Conservation (phyloP, 2,797 vertebrate species). For the Pangasius sanitwongsei region DNA sequence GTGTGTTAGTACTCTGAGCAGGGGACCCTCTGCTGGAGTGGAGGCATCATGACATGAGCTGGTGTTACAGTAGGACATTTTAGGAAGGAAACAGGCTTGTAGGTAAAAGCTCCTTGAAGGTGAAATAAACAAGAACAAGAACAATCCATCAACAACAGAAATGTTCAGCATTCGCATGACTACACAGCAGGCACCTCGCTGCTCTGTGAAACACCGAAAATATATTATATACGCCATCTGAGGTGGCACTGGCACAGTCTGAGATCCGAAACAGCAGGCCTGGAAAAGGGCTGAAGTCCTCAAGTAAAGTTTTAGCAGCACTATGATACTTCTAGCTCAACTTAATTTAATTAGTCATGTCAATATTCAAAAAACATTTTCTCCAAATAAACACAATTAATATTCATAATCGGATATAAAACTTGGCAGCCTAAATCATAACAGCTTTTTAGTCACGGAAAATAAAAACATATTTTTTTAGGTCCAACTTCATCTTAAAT, state of each 20-base stretch:
- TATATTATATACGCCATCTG: background rate
- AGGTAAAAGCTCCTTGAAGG: too few relatives aligned
- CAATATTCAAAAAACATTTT: background rate
- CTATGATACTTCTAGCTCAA: constrained; percentile 1
- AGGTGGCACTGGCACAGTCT: background rate
- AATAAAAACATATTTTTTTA: constrained; percentile 33
- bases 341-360: constrained; percentile 5
- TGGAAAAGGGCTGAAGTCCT: background rate
- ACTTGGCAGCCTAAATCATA: constrained; percentile 28
- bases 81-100: background rate
- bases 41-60: background rate
- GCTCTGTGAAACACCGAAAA: background rate
- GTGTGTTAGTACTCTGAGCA: background rate
- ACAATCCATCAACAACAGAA: background rate
- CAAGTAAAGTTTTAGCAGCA: background rate
- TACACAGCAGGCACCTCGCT: background rate
- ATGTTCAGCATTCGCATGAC: background rate
- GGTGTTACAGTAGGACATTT: background rate
- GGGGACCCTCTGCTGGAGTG: background rate
- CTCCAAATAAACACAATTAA: constrained; percentile 19
- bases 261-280: background rate
- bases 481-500: constrained; percentile 33
- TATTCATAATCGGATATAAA: constrained; percentile 13
- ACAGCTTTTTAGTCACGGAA: constrained; percentile 41
- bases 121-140: background rate